Evolutionary conservation across 2,113 vertebrate genomes (phyloP), one percentile per base, ranked within the genome.

Genomic region (Pelobates fuscus): DNA sequence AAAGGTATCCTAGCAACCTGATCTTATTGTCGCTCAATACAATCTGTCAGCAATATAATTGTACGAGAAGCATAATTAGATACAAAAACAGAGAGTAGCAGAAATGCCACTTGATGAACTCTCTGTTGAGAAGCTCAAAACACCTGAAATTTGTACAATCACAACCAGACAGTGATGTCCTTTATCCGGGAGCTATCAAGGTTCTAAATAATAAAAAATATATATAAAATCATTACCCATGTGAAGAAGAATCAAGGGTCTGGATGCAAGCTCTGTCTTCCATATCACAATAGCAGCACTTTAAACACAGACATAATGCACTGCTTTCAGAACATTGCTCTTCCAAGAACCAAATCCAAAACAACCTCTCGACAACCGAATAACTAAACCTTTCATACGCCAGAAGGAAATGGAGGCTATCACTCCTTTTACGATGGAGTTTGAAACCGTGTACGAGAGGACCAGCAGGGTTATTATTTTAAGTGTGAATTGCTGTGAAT

Each of bases 11-110:
- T 60, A 58, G 59, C 66, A 62, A 70, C 49, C 14, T 2, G 43
- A 20, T 43, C 27, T 10, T 67, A 67, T 23, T 54, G 41, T 20
- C 12, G 18, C 25, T 15, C 27, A 27, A 68, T 63, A 63, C 62
- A 70, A 63, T 63, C 73, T 69, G 65, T 77, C 74, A 52, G 59
- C 32, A 69, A 61, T 52, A 77, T 25, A 24, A 67, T 68, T 32
- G 41, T 58, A 54, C 10, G n/a, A 49, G 44, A 37, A 37, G 15
- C n/a, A 25, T 52, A 60, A 67, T 61, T 32, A 52, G 30, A 55
- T 30, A 20, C 21, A 61, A 71, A 12, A 44, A 46, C 52, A 27
- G 2, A 43, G 24, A 41, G 44, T 11, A 49, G 26, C 26, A 2
- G 70, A 32, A 8, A 7, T 27, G 24, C 20, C 57, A 27, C 25